phyloP scores from a whole-genome alignment of 1,140 invertebrate species.

The Laupala kohalensis region DNA sequence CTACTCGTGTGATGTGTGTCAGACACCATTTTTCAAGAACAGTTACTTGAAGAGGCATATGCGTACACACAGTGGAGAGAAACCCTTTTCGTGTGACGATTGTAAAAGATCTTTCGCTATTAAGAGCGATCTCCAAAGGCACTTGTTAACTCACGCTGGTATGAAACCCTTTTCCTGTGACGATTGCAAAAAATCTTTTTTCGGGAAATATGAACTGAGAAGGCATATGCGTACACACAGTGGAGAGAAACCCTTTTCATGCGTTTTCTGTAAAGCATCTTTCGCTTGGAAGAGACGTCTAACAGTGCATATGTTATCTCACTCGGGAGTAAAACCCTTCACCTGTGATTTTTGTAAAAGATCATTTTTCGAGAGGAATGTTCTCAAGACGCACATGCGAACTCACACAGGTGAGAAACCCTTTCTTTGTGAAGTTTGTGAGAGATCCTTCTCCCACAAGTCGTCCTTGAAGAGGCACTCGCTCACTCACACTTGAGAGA shows the following conservation, averaged over 20 bases:
- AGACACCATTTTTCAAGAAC: conserved; percentile 20
- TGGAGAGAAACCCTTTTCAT: conserved; percentile 23
- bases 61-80: conserved; percentile 22
- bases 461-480: conserved; percentile 24
- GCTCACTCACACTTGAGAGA: conserved; percentile 21
- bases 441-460: conserved; percentile 24
- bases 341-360: conserved; percentile 20
- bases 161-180: conserved; percentile 24
- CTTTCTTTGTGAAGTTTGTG: conserved; percentile 26
- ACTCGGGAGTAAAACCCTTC: conserved; percentile 24
- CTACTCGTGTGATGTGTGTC: conserved; percentile 31
- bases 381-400: conserved; percentile 22
- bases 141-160: conserved; percentile 24
- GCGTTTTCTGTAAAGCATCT: conserved; percentile 23
- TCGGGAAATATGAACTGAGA: conserved; percentile 22
- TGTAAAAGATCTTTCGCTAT: conserved; percentile 26
- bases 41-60: conserved; percentile 24
- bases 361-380: conserved; percentile 18
- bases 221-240: conserved; percentile 22
- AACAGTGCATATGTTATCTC: conserved; percentile 24
- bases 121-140: conserved; percentile 23
- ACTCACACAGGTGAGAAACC: conserved; percentile 22
- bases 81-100: conserved; percentile 23
- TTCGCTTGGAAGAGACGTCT: conserved; percentile 25
- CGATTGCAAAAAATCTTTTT: conserved; percentile 16